These are phyloP conservation scores for Sericinus montela DNA, from an alignment of 2,888 invertebrate genomes.

Conservation along the genomic window DNA sequence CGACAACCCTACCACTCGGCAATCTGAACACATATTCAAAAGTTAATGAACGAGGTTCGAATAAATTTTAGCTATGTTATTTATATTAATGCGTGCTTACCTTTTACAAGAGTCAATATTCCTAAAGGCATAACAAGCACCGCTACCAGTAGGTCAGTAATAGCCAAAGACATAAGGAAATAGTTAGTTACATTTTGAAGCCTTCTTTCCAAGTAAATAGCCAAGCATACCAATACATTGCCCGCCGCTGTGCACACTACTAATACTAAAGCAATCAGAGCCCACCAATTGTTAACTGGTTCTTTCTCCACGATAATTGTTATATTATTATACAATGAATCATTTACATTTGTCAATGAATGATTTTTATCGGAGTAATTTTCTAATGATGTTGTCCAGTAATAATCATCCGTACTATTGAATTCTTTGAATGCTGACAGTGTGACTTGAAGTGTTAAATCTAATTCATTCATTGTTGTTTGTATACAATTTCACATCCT, in stretches of 20 bases:
- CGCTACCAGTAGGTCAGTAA: conserved; percentile 96
- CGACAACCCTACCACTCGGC: no score
- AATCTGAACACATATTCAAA: no score
- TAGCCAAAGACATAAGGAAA: conserved; percentile 96
- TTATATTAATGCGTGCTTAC: conserved; percentile 70
- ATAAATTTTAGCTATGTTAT: no score
- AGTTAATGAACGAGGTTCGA: no score
- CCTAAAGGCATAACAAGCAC: conserved; percentile 97
- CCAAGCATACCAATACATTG: conserved; percentile 95
- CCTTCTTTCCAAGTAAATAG: conserved; percentile 93
- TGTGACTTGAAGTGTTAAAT: conserved; percentile 24
- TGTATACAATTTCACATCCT: conserved; percentile 31
- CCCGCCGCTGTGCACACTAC: conserved; percentile 94
- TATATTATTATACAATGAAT: conserved; percentile 37
- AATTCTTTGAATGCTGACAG: conserved; percentile 22
- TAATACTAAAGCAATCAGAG: conserved; percentile 85
- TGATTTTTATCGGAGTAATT: conserved; percentile 33
- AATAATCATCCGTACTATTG: conserved; percentile 27
- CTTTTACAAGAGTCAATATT: conserved; percentile 88
- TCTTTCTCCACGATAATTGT: conserved; percentile 32
- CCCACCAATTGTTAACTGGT: conserved; percentile 87
- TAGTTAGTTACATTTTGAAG: conserved; percentile 98
- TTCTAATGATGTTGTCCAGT: conserved; percentile 29
- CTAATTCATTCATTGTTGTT: conserved; percentile 62
- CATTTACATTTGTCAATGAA: conserved; percentile 27